A percentile compares a stretch with the other conserved stretches of the same genome.
These are phyloP conservation scores for Myrmophylax atrothorax DNA, from an alignment of 2,113 vertebrate species.

Conservation along the genomic window DNA sequence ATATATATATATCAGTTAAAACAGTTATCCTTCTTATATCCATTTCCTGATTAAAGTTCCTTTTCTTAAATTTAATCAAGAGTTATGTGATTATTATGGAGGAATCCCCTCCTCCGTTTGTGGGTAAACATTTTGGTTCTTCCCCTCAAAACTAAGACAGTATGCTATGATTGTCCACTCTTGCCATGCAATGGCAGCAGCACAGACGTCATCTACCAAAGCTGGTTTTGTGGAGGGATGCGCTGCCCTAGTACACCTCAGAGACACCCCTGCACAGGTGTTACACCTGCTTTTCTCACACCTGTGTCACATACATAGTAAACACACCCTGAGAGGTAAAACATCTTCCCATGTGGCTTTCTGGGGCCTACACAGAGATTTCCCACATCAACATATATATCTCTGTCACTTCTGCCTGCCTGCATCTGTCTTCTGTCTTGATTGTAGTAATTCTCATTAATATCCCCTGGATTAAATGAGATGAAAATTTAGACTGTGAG, in stretches of 20 bases:
- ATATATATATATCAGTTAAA: too few species aligned
- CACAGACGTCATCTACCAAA: not conserved
- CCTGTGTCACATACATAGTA: not conserved
- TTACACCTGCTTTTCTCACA: not conserved
- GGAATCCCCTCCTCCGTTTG: too few species aligned
- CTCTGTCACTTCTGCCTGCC: not conserved
- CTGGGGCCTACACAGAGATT: not conserved
- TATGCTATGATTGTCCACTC: rapidly evolving
- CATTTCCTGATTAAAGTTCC: too few species aligned
- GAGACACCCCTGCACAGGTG: not conserved
- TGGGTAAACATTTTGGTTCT: too few species aligned
- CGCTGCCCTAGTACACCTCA: not conserved
- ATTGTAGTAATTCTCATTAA: not conserved
- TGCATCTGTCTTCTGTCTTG: not conserved
- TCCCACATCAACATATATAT: not conserved
- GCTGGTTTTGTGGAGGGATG: not conserved
- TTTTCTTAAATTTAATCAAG: too few species aligned
- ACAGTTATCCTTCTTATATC: too few species aligned
- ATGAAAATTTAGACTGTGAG: not conserved
- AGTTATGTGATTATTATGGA: too few species aligned
- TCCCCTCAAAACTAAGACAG: too few species aligned
- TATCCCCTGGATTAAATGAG: not conserved
- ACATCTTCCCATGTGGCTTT: not conserved
- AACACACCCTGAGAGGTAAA: not conserved
- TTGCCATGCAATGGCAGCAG: not conserved